These are phyloP conservation scores for Acipenser ruthenus DNA, from an alignment of 2,797 vertebrate species.

Conservation along the genomic window DNA sequence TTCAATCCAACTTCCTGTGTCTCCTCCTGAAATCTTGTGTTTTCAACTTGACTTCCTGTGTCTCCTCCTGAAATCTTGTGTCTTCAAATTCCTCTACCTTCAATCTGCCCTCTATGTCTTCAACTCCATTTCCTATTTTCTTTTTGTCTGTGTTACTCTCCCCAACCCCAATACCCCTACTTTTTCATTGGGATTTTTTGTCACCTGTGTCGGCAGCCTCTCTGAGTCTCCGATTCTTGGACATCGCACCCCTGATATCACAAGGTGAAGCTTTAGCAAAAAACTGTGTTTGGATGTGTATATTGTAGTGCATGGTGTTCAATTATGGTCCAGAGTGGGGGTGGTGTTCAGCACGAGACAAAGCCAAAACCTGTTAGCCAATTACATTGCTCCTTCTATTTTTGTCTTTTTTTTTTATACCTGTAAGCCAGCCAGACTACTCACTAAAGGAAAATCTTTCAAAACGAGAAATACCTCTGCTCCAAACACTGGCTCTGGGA, in stretches of 20 bases:
- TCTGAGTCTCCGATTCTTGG: slow-evolving; percentile 82
- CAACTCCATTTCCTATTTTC: slow-evolving; percentile 4
- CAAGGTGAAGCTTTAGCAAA: slow-evolving; percentile 63
- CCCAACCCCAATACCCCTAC: background rate
- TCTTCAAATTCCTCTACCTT: background rate
- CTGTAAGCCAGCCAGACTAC: too few species aligned
- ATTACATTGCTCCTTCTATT: too few species aligned
- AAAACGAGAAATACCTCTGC: too few species aligned
- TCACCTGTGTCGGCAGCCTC: slow-evolving; percentile 58
- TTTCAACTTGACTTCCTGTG: background rate
- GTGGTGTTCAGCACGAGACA: too few species aligned
- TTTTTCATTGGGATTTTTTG: slow-evolving; percentile 17
- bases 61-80: background rate
- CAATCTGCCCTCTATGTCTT: background rate
- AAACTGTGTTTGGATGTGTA: slow-evolving; percentile 15
- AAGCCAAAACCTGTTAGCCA: too few species aligned
- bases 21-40: background rate
- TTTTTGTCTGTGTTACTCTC: background rate
- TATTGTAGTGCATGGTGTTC: background rate
- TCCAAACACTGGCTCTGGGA: too few species aligned
- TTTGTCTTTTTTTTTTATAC: too few species aligned
- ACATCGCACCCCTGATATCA: slow-evolving; percentile 66
- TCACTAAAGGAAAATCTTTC: too few species aligned
- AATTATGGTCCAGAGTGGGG: background rate
- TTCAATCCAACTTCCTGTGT: background rate